A percentile compares a stretch with the other conserved stretches of the same genome.
These are phyloP conservation scores for Cephus pygmeus DNA, from an alignment of 2,888 invertebrate species.

Conservation along the genomic window DNA sequence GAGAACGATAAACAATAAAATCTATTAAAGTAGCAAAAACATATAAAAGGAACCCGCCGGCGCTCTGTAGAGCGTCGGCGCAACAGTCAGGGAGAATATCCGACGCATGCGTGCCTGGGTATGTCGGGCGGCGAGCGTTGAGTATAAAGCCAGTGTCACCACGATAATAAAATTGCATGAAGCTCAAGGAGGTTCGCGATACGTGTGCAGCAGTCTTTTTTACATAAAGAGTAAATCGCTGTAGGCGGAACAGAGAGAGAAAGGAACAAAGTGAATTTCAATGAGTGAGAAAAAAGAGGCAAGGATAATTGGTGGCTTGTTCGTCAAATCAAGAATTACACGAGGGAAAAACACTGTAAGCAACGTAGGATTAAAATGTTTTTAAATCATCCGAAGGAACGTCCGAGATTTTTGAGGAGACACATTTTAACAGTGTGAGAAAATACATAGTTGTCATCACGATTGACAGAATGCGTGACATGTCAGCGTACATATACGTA, in stretches of 20 bases:
- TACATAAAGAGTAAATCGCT: not conserved
- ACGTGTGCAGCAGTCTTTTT: not conserved
- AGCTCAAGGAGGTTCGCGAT: not conserved
- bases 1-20: not conserved
- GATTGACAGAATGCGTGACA: not conserved
- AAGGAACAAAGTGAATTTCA: not conserved
- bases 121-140: not conserved
- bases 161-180: not conserved
- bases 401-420: not conserved
- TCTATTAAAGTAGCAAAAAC: too few relatives aligned
- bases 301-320: not conserved
- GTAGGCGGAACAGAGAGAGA: not conserved
- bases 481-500: not conserved
- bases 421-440: not conserved
- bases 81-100: not conserved
- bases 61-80: too few relatives aligned
- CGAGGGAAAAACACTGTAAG: not conserved
- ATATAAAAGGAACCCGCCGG: too few relatives aligned
- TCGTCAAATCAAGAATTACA: not conserved
- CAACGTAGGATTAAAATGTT: not conserved
- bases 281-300: not conserved
- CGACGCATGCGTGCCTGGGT: not conserved
- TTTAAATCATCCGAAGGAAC: not conserved
- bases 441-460: not conserved
- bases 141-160: not conserved